A percentile compares a stretch with the other conserved stretches of the same genome.
Evolutionary conservation across 37 sponge, comb jelly and placozoan species (phyloP).

Genomic region (Tethya wilhelma): DNA sequence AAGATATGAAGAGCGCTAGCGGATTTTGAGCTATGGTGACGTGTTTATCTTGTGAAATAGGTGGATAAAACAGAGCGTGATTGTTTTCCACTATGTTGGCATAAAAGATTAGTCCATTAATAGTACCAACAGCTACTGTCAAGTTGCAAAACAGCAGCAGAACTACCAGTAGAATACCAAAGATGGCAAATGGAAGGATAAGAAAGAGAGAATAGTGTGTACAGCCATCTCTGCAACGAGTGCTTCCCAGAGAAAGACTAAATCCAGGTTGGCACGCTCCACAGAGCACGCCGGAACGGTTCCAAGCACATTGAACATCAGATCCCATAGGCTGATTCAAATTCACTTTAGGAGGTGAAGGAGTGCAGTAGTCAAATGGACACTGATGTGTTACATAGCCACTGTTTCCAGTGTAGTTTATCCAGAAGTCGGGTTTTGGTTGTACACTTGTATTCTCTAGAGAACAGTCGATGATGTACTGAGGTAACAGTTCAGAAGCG

Average conservation of each 20-base stretch:
- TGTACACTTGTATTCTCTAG: no score
- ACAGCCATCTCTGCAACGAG: conserved; percentile 21
- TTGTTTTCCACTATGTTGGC: conserved; percentile 30
- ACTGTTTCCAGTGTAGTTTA: no score
- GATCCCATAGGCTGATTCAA: not conserved
- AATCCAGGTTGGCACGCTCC: conserved; percentile 27
- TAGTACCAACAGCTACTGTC: conserved; percentile 40
- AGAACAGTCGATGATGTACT: no score
- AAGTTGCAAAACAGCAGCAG: conserved; percentile 30
- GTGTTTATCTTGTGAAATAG: no score
- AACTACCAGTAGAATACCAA: conserved; percentile 39
- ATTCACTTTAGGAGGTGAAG: no score
- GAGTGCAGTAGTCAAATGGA: no score
- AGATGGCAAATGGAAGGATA: conserved; percentile 7
- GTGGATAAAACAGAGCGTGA: not conserved
- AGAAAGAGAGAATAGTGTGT: conserved; percentile 8
- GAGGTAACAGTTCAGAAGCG: no score
- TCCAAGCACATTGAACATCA: conserved; percentile 12
- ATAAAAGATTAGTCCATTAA: conserved; percentile 59
- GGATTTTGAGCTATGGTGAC: no score
- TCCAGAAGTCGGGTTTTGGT: no score
- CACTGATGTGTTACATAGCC: no score
- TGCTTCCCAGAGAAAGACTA: conserved; percentile 33
- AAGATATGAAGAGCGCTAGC: conserved; percentile 14
- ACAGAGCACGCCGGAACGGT: conserved; percentile 51